These are phyloP conservation scores for Paralichthys olivaceus DNA, from an alignment of 2,113 vertebrate species.

Conservation along the genomic window DNA sequence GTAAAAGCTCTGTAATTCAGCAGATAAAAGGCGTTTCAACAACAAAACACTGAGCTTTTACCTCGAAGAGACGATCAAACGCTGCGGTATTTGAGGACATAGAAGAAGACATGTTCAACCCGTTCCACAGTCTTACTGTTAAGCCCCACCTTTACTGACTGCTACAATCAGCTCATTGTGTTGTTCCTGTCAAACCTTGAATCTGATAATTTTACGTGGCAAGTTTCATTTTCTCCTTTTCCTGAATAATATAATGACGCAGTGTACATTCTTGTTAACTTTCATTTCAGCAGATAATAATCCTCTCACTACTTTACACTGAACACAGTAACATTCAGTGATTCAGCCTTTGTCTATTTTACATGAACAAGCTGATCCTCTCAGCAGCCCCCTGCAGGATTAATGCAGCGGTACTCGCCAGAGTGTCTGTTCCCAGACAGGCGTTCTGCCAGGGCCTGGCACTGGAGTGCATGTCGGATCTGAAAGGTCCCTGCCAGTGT, in stretches of 20 bases:
- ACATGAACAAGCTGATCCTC: neutral
- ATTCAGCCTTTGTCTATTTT: neutral
- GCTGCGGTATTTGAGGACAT: too few relatives aligned
- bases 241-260: neutral
- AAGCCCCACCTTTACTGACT: too few relatives aligned
- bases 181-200: too few relatives aligned
- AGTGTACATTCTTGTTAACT: neutral
- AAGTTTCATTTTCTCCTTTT: slow-evolving; percentile 1
- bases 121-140: too few relatives aligned
- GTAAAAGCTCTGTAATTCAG: too few relatives aligned
- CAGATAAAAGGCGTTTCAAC: too few relatives aligned
- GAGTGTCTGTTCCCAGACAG: slow-evolving; percentile 86
- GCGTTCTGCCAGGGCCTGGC: slow-evolving; percentile 88
- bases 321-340: neutral
- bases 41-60: too few relatives aligned
- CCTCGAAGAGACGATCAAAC: too few relatives aligned
- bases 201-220: too few relatives aligned
- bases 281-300: neutral
- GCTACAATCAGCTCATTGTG: too few relatives aligned
- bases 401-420: slow-evolving; percentile 78
- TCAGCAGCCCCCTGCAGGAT: neutral
- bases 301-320: neutral
- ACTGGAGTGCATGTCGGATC: slow-evolving; percentile 82
- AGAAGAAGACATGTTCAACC: too few relatives aligned
- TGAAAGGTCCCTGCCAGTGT: slow-evolving; percentile 82